Conservation (phyloP, 2,113 vertebrate species). For the Pardalotus punctatus region DNA sequence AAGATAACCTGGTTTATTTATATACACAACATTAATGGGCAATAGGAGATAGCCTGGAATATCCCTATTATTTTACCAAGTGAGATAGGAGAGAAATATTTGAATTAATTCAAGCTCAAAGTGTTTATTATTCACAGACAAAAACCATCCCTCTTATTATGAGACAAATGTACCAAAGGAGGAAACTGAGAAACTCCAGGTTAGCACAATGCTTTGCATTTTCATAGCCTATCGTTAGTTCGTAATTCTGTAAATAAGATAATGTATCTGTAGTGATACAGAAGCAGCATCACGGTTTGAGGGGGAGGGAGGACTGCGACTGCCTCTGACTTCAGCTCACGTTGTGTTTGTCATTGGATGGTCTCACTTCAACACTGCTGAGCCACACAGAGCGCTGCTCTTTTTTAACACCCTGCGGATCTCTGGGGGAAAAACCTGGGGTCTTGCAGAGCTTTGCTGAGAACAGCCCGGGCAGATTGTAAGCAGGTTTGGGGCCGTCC, state of each 20-base stretch:
- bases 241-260: conserved; percentile 45
- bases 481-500: conserved; percentile 38
- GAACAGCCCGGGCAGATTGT: not conserved
- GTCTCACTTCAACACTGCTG: conserved; percentile 8
- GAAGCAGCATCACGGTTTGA: not conserved
- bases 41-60: conserved; percentile 56
- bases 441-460: conserved; percentile 36
- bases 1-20: conserved; percentile 82
- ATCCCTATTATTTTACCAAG: conserved; percentile 66
- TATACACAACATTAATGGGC: conserved; percentile 75
- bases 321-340: not conserved
- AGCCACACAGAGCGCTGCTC: not conserved
- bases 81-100: conserved; percentile 29
- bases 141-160: conserved; percentile 39
- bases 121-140: conserved; percentile 61
- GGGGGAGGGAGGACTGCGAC: not conserved
- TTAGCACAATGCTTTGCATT: conserved; percentile 34
- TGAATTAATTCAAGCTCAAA: conserved; percentile 63
- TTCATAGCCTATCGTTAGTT: not conserved
- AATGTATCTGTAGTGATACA: not conserved
- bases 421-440: conserved; percentile 23
- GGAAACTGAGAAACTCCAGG: conserved; percentile 31
- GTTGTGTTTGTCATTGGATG: not conserved
- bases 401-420: not conserved
- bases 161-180: conserved; percentile 40